Evolutionary conservation across 1,140 invertebrate species (phyloP).

Genomic region (Agraylea sexmaculata): DNA sequence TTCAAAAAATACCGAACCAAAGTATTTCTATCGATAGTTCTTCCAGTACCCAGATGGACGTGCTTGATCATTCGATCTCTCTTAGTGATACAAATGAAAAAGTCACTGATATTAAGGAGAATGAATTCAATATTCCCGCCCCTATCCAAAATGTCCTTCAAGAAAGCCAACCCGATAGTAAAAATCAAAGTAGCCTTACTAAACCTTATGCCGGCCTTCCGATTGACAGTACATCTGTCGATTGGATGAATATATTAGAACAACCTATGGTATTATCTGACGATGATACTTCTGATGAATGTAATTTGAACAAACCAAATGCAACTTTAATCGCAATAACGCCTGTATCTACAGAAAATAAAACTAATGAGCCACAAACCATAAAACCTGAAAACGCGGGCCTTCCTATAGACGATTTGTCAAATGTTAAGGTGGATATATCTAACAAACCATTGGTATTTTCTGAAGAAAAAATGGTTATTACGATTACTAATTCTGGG

Average conservation of each 20-base stretch:
- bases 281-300: constrained; percentile 22
- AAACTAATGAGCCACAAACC: not conserved
- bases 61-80: not conserved
- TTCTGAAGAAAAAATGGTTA: constrained; percentile 2
- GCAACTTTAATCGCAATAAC: not conserved
- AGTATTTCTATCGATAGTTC: not conserved
- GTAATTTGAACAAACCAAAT: not conserved
- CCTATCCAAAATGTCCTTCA: not conserved
- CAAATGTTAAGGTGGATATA: constrained; percentile 20
- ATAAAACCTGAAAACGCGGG: constrained; percentile 18
- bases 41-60: not conserved
- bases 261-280: constrained; percentile 18
- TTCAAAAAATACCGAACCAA: not conserved
- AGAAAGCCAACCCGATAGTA: not conserved
- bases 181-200: not conserved
- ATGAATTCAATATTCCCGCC: not conserved
- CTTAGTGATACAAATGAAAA: not conserved
- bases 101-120: not conserved
- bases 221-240: not conserved
- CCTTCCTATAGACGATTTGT: constrained; percentile 34
- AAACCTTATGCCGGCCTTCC: constrained; percentile 4
- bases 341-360: not conserved
- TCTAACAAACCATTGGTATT: not conserved
- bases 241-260: not conserved
- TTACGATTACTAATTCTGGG: not conserved